Evolutionary conservation across 2,888 invertebrate species (phyloP).

Genomic region (Saturnia pavonia): DNA sequence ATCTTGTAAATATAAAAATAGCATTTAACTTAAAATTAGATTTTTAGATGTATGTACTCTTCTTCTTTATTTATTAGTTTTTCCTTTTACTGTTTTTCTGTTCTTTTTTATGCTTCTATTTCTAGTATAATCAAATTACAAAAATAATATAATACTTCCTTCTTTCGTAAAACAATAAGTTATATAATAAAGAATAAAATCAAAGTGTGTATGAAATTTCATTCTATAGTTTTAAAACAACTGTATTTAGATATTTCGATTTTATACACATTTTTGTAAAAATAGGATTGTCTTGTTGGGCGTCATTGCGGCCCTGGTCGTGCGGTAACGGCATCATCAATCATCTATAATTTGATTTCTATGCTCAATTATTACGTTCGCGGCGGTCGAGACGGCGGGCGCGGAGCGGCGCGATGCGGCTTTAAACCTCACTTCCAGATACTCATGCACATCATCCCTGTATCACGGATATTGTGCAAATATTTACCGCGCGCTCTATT

Average conservation of each 20-base stretch:
- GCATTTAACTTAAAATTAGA: background rate
- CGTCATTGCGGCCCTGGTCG: constrained; percentile 75
- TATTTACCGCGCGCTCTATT: constrained; percentile 27
- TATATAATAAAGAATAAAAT: background rate
- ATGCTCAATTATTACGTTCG: constrained; percentile 81
- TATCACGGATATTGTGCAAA: constrained; percentile 38
- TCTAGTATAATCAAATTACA: too few relatives aligned
- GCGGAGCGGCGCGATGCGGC: too few relatives aligned
- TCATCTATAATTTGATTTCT: constrained; percentile 82
- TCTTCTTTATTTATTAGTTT: background rate
- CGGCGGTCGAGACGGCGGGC: constrained; percentile 69
- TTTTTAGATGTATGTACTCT: background rate
- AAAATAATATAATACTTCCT: too few relatives aligned
- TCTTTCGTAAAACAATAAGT: background rate
- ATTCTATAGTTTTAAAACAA: background rate
- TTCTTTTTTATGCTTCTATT: too few relatives aligned
- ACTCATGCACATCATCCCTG: constrained; percentile 48
- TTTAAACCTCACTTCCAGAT: constrained; percentile 63
- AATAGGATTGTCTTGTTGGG: constrained; percentile 69
- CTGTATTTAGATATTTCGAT: background rate
- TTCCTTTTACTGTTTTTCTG: background rate
- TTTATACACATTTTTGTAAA: constrained; percentile 46
- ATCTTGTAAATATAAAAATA: background rate
- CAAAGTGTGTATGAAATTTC: too few relatives aligned
- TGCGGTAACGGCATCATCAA: constrained; percentile 81